Base-by-base conservation (phyloP, 2,113 vertebrate species). In the Pyxicephalus adspersus region DNA sequence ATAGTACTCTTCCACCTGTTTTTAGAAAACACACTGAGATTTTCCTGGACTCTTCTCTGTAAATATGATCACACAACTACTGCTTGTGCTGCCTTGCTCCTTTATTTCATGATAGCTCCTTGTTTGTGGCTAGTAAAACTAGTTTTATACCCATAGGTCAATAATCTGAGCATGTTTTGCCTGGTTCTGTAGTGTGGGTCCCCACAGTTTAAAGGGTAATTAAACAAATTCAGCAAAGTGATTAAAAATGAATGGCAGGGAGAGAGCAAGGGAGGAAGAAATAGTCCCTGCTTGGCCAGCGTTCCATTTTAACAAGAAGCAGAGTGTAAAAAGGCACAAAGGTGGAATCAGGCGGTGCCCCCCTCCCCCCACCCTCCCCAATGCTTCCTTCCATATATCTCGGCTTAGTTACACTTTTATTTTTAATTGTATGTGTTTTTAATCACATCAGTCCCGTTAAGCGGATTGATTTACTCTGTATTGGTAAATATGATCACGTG, bases 401-500 rank as follows among this genome's bases (percentile, higher is more conserved):
- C 64, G 54, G 34, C 86, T 81, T 87, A 85, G 76, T 89, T 77
- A 84, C 64, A 66, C 84, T 77, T 84, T 80, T 70, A 55, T 57
- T 65, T 74, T 74, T 81, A 74, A 81, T 81, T 80, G 86, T 89
- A 85, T 87, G 88, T 90, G 85, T 88, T 89, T 89, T 85, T 80
- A 91, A 92, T 89, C 90, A 86, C 89, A 86, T 90, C 91, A 89
- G 85, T 84, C 89, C 92, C 86, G 90, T 89, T 92, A 90, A 94
- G 95, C 93, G 95, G 96, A 96, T 96, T 98, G 96, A 98, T 99
- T 98, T 98, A 99, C 95, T 96, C 92, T 93, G 96, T 97, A 97
- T 99, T 98, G 95, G 97, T 99, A 99, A 98, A 99, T 99, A 99
- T 95, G 96, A 96, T 95, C 97, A 99, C 97, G 97, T 99, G 97